Evolutionary conservation across 2,888 invertebrate species (phyloP).

Genomic region (Scaptomyza parva): DNA sequence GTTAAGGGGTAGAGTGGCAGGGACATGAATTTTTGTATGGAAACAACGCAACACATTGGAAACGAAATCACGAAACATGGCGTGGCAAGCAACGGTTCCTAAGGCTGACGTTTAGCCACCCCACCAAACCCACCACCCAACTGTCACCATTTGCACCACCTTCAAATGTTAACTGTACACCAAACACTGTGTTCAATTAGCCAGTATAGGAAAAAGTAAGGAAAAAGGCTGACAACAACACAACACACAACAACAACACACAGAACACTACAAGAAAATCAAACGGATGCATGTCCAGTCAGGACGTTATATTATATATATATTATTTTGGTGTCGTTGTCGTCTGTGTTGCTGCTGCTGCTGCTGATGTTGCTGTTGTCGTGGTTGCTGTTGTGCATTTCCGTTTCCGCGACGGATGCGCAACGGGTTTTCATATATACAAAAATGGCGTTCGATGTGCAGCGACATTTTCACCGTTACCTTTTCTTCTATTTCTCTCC

Average conservation of each 20-base stretch:
- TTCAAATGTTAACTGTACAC: slow-evolving; percentile 3
- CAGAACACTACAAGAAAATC: slow-evolving; percentile 42
- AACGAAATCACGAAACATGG: slow-evolving; percentile 77
- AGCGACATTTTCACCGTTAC: slow-evolving; percentile 66
- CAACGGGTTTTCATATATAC: slow-evolving; percentile 57
- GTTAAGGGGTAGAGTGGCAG: no score
- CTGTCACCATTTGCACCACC: slow-evolving; percentile 26
- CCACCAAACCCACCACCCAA: slow-evolving; percentile 3
- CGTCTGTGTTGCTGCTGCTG: no score
- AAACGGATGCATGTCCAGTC: slow-evolving; percentile 52
- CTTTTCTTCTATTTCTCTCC: slow-evolving; percentile 32
- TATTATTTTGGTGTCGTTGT: slow-evolving; percentile 30
- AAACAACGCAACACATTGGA: slow-evolving; percentile 38
- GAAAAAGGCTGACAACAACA: slow-evolving; percentile 27
- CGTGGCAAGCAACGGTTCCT: slow-evolving; percentile 75
- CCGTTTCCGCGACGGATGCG: slow-evolving; percentile 62
- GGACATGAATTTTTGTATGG: background rate
- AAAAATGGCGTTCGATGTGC: slow-evolving; percentile 63
- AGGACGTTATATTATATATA: background rate
- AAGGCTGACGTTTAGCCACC: slow-evolving; percentile 1
- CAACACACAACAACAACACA: no score
- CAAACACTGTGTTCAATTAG: slow-evolving; percentile 48
- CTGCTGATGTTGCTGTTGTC: slow-evolving; percentile 23
- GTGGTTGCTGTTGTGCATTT: slow-evolving; percentile 62
- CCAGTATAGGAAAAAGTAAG: slow-evolving; percentile 4